Conservation (phyloP, 2,888 invertebrate species). For the Steinernema hermaphroditum region DNA sequence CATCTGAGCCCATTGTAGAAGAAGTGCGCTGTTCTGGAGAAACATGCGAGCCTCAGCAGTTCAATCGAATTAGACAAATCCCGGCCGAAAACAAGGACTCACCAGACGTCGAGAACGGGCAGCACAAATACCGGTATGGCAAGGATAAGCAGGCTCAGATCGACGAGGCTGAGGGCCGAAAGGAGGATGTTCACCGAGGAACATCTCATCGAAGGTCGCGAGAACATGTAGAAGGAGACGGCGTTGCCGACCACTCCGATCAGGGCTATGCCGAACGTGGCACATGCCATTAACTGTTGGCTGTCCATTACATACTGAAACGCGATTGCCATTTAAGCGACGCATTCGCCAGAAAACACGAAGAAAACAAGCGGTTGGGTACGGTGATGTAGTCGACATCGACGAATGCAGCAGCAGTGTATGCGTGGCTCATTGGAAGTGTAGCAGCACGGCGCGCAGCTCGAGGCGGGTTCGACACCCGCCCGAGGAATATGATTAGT, state of each 20-base stretch:
- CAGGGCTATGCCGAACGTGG: conserved; percentile 52
- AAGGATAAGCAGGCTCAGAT: conserved; percentile 57
- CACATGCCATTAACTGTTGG: conserved; percentile 54
- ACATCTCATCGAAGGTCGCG: conserved; percentile 53
- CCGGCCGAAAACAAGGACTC: conserved; percentile 16
- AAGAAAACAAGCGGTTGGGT: not conserved
- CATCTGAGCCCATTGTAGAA: no score
- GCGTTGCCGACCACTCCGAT: conserved; percentile 57
- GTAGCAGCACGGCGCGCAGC: not conserved
- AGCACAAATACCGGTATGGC: conserved; percentile 63
- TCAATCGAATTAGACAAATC: conserved; percentile 19
- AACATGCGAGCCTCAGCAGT: no score
- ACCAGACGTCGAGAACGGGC: conserved; percentile 56
- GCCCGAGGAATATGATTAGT: conserved; percentile 17
- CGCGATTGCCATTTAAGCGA: not conserved
- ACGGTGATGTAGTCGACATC: not conserved
- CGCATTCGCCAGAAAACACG: not conserved
- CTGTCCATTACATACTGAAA: conserved; percentile 30
- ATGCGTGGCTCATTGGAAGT: conserved; percentile 4
- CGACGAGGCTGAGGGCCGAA: conserved; percentile 59
- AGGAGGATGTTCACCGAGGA: conserved; percentile 60
- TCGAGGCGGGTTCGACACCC: not conserved
- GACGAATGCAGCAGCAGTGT: not conserved
- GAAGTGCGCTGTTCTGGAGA: no score
- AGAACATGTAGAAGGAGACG: conserved; percentile 53